Evolutionary conservation across 2,888 invertebrate species (phyloP), one percentile per base, ranked within the genome.

Genomic region (Pegoplata infirma): DNA sequence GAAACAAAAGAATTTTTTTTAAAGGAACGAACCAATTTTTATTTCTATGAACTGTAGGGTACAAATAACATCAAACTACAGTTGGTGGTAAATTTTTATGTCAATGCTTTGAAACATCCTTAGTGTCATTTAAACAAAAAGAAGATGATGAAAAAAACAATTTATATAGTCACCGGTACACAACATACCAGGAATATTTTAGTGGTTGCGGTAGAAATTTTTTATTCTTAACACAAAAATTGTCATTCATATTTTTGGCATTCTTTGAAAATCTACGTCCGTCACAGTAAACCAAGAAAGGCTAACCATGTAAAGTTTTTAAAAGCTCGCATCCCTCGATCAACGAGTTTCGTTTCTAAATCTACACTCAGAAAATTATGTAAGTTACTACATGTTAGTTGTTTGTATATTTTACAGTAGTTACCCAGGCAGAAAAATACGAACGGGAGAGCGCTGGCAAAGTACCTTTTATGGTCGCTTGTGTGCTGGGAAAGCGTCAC

Each of bases 141-240:
- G n/a, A n/a, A n/a, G n/a, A n/a, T n/a, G n/a, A n/a, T n/a, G n/a
- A 56, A 61, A 58, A 17, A 47, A 10, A 16, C 36, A 68, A 51
- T 58, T 49, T 56, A 53, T 63, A 44, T 56, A 40, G 49, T 51
- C 71, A 78, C 81, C 82, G 82, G 82, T 79, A 67, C 51, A 21
- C 19, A 64, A 76, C 75, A 66, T 76, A 73, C 75, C 75, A 80
- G 68, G 53, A 72, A 75, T 76, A 67, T 76, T 81, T 82, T 82
- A 80, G 77, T 81, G 81, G 81, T 81, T 82, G 82, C 79, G 82
- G 80, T 80, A 76, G 80, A 80, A 68, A 80, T 82, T 80, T 76
- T 77, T 82, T 67, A 77, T 74, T 53, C 63, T 58, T 25, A 53
- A 40, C 19, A 10, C 21, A 16, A 55, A 55, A 71, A 55, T 63